phyloP scores from a whole-genome alignment of 2,113 vertebrate species.

The Equus przewalskii region DNA sequence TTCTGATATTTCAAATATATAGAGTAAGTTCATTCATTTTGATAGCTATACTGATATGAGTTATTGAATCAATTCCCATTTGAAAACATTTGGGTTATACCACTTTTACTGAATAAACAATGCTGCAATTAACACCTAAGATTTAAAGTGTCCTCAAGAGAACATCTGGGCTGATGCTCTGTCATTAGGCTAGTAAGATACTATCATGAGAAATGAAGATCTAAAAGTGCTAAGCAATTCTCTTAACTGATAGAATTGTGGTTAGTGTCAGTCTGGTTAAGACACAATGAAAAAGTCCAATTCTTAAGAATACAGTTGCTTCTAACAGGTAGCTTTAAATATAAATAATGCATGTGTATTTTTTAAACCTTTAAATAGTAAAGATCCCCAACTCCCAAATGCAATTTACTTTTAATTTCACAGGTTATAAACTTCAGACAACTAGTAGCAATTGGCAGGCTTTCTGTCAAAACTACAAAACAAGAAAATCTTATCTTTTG shows the following conservation, averaged over 20 bases:
- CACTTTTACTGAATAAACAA: not conserved
- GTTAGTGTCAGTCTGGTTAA: not conserved
- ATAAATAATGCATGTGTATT: conserved; percentile 38
- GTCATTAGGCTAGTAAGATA: not conserved
- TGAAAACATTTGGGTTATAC: not conserved
- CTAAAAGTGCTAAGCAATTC: not conserved
- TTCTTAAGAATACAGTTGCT: not conserved
- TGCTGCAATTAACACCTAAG: not conserved
- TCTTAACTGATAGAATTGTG: not conserved
- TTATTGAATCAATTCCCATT: not conserved
- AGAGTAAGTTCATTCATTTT: not conserved
- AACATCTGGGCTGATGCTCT: not conserved
- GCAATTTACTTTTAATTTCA: conserved; percentile 81
- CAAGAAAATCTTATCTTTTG: conserved; percentile 44
- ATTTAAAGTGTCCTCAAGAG: not conserved
- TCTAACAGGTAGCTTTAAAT: conserved; percentile 61
- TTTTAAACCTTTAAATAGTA: conserved; percentile 61
- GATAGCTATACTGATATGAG: not conserved
- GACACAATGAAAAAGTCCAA: not conserved
- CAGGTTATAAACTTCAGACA: conserved; percentile 73
- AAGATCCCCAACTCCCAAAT: conserved; percentile 54
- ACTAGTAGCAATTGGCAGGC: conserved; percentile 45
- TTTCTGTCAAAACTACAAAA: conserved; percentile 63
- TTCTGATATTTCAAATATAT: not conserved
- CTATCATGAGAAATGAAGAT: not conserved